Percentiles rank a stretch among this genome's conserved stretches.
Evolutionary conservation across 1,140 invertebrate genomes (phyloP).

Genomic region (Dryas iulia): DNA sequence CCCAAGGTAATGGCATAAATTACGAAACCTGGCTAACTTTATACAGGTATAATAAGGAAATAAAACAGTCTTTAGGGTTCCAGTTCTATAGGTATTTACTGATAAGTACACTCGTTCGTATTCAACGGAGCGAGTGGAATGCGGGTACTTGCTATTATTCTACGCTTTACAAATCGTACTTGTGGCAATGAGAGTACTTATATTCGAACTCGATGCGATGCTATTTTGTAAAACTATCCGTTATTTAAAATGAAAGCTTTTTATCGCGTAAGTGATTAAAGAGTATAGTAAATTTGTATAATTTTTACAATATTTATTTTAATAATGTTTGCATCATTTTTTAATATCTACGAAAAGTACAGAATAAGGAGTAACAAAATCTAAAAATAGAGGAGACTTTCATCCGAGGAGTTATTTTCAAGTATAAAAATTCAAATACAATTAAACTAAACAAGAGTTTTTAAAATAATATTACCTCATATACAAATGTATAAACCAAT

Average conservation of each 20-base stretch:
- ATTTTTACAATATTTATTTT: no score
- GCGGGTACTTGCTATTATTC: slow-evolving; percentile 25
- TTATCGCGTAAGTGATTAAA: neutral
- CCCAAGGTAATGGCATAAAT: neutral
- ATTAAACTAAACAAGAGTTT: no score
- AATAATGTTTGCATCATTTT: no score
- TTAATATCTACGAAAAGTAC: no score
- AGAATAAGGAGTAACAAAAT: no score
- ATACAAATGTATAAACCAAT: no score
- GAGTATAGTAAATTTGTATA: no score
- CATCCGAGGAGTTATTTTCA: no score
- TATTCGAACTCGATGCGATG: slow-evolving; percentile 23
- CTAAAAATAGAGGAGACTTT: no score
- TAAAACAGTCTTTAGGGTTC: slow-evolving; percentile 19
- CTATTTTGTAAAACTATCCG: slow-evolving; percentile 26
- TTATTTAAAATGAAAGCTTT: neutral
- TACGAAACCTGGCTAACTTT: neutral
- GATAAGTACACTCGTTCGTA: slow-evolving; percentile 21
- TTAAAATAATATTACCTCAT: no score
- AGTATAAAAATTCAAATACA: no score
- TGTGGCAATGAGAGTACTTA: slow-evolving; percentile 16
- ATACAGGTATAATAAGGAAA: slow-evolving; percentile 27
- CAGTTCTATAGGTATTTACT: slow-evolving; percentile 23
- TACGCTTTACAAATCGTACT: slow-evolving; percentile 17
- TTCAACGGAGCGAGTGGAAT: slow-evolving; percentile 21